phyloP scores from a whole-genome alignment of 2,797 vertebrate species.

The Gila robusta region DNA sequence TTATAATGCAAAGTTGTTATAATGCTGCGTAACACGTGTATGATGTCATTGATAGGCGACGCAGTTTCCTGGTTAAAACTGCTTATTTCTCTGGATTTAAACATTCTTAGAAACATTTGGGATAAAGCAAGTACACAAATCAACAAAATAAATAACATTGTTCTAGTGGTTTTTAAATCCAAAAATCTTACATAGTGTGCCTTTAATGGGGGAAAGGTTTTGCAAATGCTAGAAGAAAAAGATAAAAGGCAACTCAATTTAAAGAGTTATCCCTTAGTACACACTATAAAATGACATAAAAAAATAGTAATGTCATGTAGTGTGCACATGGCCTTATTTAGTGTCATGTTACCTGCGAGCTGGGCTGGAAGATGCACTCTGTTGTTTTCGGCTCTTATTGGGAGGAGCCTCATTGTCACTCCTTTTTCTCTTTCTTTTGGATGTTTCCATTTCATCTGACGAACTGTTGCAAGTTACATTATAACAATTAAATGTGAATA shows the following conservation, averaged over 20 bases:
- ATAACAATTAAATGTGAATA: background rate
- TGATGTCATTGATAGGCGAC: no score
- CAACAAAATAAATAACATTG: no score
- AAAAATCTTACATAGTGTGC: no score
- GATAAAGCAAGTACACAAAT: no score
- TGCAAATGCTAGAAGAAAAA: background rate
- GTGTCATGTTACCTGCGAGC: constrained; percentile 68
- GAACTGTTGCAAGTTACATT: constrained; percentile 72
- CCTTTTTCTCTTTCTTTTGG: constrained; percentile 81
- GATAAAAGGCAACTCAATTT: background rate
- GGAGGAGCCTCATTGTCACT: constrained; percentile 69
- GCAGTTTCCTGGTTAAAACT: no score
- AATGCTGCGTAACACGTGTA: no score
- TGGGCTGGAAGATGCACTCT: constrained; percentile 74
- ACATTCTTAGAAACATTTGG: no score
- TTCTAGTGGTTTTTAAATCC: no score
- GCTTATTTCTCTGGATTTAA: no score
- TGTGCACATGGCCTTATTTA: background rate
- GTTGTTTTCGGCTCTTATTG: constrained; percentile 61
- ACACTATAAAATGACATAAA: background rate
- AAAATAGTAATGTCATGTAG: background rate
- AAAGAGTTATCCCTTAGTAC: background rate
- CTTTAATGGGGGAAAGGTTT: no score
- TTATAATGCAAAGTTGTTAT: no score
- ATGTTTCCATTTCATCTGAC: constrained; percentile 80